Evolutionary conservation across 2,888 invertebrate species (phyloP), one percentile per base, ranked within the genome.

Genomic region (Rhyacophila evoluta): DNA sequence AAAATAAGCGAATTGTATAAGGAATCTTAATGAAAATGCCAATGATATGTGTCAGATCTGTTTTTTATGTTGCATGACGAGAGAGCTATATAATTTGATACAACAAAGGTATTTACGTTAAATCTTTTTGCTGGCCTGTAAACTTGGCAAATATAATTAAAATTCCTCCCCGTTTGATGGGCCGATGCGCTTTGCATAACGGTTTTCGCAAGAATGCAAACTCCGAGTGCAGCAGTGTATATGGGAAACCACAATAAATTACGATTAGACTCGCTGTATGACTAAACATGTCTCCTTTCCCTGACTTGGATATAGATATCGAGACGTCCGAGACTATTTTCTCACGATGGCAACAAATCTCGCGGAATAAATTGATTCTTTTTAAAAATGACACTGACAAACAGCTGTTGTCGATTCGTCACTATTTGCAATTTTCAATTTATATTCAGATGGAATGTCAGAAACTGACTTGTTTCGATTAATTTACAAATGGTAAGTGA

Each of bases 141-240:
- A n/a, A n/a, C n/a, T n/a, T n/a, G n/a, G n/a, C 74, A 15, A 10
- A 55, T 55, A 8, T 12, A 25, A 19, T 75, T 2, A 25, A 69
- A 55, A 55, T 55, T 55, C 71, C 75, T 39, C 41, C 25, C 27
- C 6, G 41, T 29, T 37, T 39, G 28, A 12, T n/a, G 72, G 67
- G 72, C 72, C 79, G 77, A 74, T 80, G 79, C 79, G 74, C 79
- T 77, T 80, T 75, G 68, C 75, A 67, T 77, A 80, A 80, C 79
- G 79, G 79, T 80, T 71, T 69, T 33, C 5, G 69, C 28, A 69
- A 33, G 28, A 33, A 69, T 69, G 69, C 69, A 33, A 69, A 29
- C 28, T 29, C 33, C 0, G n/a, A 69, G 12, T 69, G 68, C 69
- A 29, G 12, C 69, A 28, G 69, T 28, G 33, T 28, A 29, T 69